These are phyloP conservation scores for Dicrostonyx torquatus DNA, from an alignment of 2,797 vertebrate species.

Conservation along the genomic window DNA sequence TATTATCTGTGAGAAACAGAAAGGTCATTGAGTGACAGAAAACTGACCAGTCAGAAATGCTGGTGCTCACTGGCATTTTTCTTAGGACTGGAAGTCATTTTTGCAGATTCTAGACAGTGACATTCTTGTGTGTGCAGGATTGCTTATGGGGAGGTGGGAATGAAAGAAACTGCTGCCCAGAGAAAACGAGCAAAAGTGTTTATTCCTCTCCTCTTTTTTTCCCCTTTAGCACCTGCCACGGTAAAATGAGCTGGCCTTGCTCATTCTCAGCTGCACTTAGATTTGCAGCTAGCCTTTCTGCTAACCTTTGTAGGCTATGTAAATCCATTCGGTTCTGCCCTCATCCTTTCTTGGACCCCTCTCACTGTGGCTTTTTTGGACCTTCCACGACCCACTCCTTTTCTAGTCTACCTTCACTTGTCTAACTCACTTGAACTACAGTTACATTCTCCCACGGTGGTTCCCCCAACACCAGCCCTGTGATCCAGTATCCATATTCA, in stretches of 20 bases:
- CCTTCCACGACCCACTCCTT: neutral
- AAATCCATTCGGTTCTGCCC: neutral
- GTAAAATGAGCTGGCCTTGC: neutral
- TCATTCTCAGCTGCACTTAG: neutral
- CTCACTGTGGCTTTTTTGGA: neutral
- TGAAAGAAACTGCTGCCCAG: constrained; percentile 28
- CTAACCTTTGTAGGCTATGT: neutral
- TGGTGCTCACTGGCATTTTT: neutral
- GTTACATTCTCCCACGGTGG: neutral
- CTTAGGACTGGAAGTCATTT: constrained; percentile 50
- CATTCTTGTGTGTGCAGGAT: neutral
- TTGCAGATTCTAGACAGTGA: constrained; percentile 39
- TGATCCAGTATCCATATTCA: neutral
- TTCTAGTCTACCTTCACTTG: neutral
- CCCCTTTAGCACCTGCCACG: neutral
- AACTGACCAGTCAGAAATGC: constrained; percentile 35
- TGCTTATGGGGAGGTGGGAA: neutral
- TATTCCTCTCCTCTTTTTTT: neutral
- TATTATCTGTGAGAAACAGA: constrained; percentile 5
- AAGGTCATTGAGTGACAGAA: constrained; percentile 40
- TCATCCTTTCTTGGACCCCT: neutral
- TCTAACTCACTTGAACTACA: neutral
- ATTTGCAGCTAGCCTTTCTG: neutral
- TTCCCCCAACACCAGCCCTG: neutral
- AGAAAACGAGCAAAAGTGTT: neutral